Evolutionary conservation across 2,888 invertebrate genomes (phyloP), one percentile per base, ranked within the genome.

Genomic region (Tromatobia lineatoria): DNA sequence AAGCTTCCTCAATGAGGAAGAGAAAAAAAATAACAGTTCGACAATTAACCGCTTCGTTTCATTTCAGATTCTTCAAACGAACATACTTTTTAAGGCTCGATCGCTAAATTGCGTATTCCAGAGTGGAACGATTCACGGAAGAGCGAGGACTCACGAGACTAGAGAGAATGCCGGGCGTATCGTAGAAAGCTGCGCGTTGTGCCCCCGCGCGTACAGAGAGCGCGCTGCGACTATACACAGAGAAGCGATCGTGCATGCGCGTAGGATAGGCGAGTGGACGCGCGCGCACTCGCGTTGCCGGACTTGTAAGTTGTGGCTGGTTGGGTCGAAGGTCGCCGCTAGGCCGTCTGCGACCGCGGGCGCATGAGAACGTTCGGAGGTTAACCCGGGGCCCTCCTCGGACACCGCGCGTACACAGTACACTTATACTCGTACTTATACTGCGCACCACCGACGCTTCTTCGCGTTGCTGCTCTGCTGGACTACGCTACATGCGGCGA

Each of bases 271-370:
- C 73, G 75, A 64, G 52, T 23, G 25, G 38, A 73, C 77, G 67
- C 25, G 10, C 59, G 67, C 20, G 75, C 29, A 29, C 71, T 54
- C 42, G 77, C 73, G 82, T 84, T 80, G 61, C 80, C 76, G 83
- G 80, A 81, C 84, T 84, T 81, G 91, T 93, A 92, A 93, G 90
- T 92, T 92, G 92, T 91, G 88, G 91, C 90, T 89, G 82, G 86
- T 86, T 86, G 88, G 93, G 93, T 93, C 93, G 89, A 88, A 92
- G 93, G 93, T 93, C 92, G 90, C 88, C 87, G 88, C 91, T 92
- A 91, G 91, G 90, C 90, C 91, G 90, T 90, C 89, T 87, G 90
- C 64, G 38, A 90, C 89, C 87, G 82, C 75, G 83, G 76, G 88
- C 90, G 86, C 91, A 91, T 92, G 92, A 92, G 92, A 92, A 80